These are phyloP conservation scores for Macrotus californicus DNA, from an alignment of 2,113 vertebrate genomes.

Conservation along the genomic window DNA sequence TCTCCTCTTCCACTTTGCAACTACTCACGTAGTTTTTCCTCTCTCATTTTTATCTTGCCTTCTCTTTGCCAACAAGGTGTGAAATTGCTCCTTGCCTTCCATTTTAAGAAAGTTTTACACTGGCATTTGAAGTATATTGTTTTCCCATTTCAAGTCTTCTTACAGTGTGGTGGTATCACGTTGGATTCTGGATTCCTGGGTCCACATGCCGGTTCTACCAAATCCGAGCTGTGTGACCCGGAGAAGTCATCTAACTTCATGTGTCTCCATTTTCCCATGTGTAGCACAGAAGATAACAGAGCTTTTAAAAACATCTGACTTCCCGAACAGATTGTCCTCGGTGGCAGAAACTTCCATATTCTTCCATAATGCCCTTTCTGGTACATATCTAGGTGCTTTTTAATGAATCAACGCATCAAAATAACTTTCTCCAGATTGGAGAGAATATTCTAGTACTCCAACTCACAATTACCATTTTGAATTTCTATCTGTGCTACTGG, in stretches of 20 bases:
- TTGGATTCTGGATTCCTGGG: neutral
- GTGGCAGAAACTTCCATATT: neutral
- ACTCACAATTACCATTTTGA: neutral
- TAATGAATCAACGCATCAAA: constrained; percentile 12
- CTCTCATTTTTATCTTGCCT: neutral
- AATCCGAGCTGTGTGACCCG: neutral
- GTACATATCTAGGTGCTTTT: neutral
- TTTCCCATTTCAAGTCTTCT: neutral
- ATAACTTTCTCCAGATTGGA: neutral
- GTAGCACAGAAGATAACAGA: neutral
- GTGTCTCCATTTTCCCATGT: neutral
- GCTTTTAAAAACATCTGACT: neutral
- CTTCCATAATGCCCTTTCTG: neutral
- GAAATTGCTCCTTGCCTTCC: neutral
- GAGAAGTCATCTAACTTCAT: neutral
- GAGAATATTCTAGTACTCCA: neutral
- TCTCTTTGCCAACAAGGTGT: neutral
- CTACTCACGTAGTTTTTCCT: neutral
- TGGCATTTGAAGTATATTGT: neutral
- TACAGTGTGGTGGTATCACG: neutral
- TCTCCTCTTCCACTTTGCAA: neutral
- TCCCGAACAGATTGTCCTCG: neutral
- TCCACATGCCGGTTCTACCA: neutral
- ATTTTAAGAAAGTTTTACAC: neutral
- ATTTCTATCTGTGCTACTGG: neutral